Percentiles rank a stretch among this genome's conserved stretches.
These are phyloP conservation scores for Troides oblongomaculatus DNA, from an alignment of 2,888 invertebrate genomes.

Conservation along the genomic window DNA sequence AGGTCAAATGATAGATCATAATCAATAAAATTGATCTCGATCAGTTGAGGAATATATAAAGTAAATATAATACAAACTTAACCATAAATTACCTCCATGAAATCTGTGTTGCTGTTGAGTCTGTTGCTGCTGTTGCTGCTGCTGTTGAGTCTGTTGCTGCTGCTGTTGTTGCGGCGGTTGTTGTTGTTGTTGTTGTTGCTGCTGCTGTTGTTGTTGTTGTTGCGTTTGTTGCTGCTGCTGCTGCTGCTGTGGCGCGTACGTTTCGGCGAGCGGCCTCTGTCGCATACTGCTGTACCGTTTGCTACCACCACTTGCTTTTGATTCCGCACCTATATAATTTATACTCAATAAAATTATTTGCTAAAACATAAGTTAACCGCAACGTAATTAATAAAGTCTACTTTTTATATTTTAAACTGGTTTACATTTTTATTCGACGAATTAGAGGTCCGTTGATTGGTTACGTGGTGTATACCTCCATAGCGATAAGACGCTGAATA, in stretches of 20 bases:
- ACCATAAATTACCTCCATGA: constrained; percentile 46
- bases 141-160: neutral
- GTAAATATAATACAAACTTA: too few relatives aligned
- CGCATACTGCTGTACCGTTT: constrained; percentile 81
- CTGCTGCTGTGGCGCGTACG: constrained; percentile 59
- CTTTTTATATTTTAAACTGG: too few relatives aligned
- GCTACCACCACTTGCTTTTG: constrained; percentile 61
- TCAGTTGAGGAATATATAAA: too few relatives aligned
- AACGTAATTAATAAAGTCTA: too few relatives aligned
- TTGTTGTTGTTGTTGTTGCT: constrained; percentile 34
- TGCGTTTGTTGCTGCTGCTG: constrained; percentile 38
- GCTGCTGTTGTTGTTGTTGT: constrained; percentile 37
- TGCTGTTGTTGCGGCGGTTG: constrained; percentile 29
- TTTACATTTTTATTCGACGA: too few relatives aligned
- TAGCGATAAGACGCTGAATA: too few relatives aligned
- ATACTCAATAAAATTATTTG: too few relatives aligned
- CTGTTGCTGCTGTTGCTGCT: constrained; percentile 29
- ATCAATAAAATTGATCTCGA: too few relatives aligned
- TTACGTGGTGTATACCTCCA: too few relatives aligned
- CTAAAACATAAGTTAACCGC: too few relatives aligned
- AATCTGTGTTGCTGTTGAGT: constrained; percentile 49
- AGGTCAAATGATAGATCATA: too few relatives aligned
- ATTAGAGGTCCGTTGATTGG: too few relatives aligned
- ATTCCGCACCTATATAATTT: constrained; percentile 37
- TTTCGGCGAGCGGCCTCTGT: constrained; percentile 80